These are phyloP conservation scores for Galago senegalensis DNA, from an alignment of 2,797 vertebrate species.

Conservation along the genomic window DNA sequence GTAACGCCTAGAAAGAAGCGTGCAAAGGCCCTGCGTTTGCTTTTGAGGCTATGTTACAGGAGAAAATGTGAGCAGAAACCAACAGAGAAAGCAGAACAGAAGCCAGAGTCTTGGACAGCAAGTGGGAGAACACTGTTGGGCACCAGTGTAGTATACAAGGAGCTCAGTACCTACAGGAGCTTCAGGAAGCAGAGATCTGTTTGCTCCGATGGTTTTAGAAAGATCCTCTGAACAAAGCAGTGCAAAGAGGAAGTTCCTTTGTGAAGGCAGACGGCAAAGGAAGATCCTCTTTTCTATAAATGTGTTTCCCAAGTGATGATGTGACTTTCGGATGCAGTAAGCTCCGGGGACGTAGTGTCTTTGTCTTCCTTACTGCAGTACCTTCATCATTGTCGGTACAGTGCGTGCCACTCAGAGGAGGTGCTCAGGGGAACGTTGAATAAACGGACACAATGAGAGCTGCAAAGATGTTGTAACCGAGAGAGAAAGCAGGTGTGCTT, in stretches of 20 bases:
- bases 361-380: not conserved
- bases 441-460: not conserved
- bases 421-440: not conserved
- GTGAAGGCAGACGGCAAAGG: not conserved
- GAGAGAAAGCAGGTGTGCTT: not conserved
- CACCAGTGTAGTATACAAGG: not conserved
- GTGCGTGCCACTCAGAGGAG: not conserved
- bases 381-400: not conserved
- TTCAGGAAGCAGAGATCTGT: not conserved
- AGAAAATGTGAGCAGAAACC: not conserved
- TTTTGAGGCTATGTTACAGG: not conserved
- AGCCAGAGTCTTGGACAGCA: not conserved
- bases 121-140: not conserved
- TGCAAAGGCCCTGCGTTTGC: not conserved
- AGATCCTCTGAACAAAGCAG: not conserved
- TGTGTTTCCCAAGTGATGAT: not conserved
- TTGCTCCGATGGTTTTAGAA: not conserved
- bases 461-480: not conserved
- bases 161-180: not conserved
- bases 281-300: not conserved
- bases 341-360: not conserved
- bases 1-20: not conserved
- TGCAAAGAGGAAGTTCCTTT: not conserved
- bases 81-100: not conserved
- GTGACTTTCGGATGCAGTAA: not conserved